A percentile compares a stretch with the other conserved stretches of the same genome.
These are phyloP conservation scores for Torymus texanus DNA, from an alignment of 2,888 invertebrate genomes.

Conservation along the genomic window DNA sequence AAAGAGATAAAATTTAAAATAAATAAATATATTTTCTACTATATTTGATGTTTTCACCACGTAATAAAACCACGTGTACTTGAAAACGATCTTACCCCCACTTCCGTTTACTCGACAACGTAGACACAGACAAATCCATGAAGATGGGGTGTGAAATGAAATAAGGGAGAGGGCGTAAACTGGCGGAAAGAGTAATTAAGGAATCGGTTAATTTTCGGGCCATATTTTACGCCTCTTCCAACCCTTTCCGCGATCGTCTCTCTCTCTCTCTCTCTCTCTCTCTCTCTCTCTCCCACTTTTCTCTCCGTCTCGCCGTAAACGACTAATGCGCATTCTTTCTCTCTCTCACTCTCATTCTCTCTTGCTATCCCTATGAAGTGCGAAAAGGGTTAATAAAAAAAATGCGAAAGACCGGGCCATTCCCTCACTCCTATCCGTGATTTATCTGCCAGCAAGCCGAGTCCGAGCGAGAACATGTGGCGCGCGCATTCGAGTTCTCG, in stretches of 20 bases:
- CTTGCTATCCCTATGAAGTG: constrained; percentile 44
- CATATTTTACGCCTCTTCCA: constrained; percentile 68
- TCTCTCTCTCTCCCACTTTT: constrained; percentile 16
- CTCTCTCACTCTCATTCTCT: constrained; percentile 44
- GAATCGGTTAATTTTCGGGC: constrained; percentile 72
- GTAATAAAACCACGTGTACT: too few species aligned
- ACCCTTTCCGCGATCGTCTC: constrained; percentile 18
- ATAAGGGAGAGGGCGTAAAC: constrained; percentile 59
- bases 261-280: constrained; percentile 39
- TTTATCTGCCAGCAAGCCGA: constrained; percentile 62
- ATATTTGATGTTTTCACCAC: too few species aligned
- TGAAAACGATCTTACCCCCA: too few species aligned
- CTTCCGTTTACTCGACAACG: too few species aligned
- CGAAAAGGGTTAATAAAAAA: constrained; percentile 58
- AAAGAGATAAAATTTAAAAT: too few species aligned
- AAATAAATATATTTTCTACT: too few species aligned
- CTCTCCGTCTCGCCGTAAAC: not conserved
- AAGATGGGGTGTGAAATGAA: not conserved
- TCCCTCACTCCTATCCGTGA: constrained; percentile 58
- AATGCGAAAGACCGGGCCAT: constrained; percentile 60
- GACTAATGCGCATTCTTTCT: constrained; percentile 11
- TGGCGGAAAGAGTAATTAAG: constrained; percentile 69
- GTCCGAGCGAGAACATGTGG: constrained; percentile 66
- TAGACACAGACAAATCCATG: too few species aligned
- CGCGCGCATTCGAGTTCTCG: constrained; percentile 64